Evolutionary conservation across 2,888 invertebrate species (phyloP).

Genomic region (Gerosis bhagava): DNA sequence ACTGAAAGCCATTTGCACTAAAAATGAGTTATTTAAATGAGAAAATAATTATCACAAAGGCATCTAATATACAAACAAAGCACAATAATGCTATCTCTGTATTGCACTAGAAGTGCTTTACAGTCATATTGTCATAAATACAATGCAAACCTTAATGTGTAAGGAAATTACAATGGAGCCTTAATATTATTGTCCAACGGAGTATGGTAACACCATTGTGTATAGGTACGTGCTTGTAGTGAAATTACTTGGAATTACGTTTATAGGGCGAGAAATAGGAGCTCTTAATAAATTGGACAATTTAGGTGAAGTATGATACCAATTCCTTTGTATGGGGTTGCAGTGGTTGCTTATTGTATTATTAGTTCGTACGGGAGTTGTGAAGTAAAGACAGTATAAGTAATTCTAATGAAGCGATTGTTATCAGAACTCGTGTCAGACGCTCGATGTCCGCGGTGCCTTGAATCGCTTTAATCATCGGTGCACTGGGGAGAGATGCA

Average conservation of each 20-base stretch:
- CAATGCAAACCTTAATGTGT: constrained; percentile 21
- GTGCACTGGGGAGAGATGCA: no score
- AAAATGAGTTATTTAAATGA: no score
- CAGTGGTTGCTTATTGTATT: constrained; percentile 16
- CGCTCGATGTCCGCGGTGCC: no score
- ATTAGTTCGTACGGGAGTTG: constrained; percentile 5
- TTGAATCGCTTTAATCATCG: no score
- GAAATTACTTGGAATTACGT: constrained; percentile 22
- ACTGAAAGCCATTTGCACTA: no score
- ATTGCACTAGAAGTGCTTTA: constrained; percentile 23
- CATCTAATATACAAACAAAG: constrained; percentile 13
- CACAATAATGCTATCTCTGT: constrained; percentile 6
- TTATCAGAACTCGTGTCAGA: no score
- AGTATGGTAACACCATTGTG: constrained; percentile 21
- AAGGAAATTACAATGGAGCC: constrained; percentile 25
- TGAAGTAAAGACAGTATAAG: constrained; percentile 10
- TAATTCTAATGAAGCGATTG: constrained; percentile 6
- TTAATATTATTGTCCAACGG: constrained; percentile 22
- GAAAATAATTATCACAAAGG: no score
- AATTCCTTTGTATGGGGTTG: constrained; percentile 21
- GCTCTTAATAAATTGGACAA: constrained; percentile 24
- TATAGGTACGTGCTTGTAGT: constrained; percentile 13
- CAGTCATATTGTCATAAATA: constrained; percentile 23
- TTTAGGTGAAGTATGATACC: constrained; percentile 24
- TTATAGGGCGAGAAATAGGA: constrained; percentile 15